phyloP scores from a whole-genome alignment of 2,797 vertebrate genomes.

The Chelmon rostratus region DNA sequence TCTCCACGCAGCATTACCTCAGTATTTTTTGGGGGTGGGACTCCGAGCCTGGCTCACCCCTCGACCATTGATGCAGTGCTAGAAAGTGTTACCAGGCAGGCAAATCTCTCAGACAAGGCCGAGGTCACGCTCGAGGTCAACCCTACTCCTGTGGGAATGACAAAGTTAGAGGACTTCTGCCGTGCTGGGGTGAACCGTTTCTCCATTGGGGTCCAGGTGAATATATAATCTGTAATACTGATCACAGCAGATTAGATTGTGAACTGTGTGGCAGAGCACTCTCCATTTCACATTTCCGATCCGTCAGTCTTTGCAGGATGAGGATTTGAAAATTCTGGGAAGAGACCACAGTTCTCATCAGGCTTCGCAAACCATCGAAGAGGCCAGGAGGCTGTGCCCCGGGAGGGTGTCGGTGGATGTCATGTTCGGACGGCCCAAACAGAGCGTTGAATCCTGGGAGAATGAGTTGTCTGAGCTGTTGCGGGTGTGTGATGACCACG shows the following conservation, averaged over 20 bases:
- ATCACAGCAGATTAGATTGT: neutral
- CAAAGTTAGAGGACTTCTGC: conserved; percentile 84
- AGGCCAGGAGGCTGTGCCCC: conserved; percentile 86
- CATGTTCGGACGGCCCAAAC: conserved; percentile 91
- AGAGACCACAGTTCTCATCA: conserved; percentile 89
- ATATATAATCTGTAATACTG: neutral
- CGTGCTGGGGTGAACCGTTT: conserved; percentile 91
- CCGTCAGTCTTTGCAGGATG: conserved; percentile 88
- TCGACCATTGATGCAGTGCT: conserved; percentile 86
- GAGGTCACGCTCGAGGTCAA: conserved; percentile 95
- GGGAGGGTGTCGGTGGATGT: conserved; percentile 92
- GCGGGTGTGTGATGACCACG: conserved; percentile 84
- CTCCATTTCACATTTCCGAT: neutral
- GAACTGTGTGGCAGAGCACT: neutral
- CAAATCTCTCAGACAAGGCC: conserved; percentile 72
- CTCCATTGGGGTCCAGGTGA: conserved; percentile 94
- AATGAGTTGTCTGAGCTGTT: conserved; percentile 84
- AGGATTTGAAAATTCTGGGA: conserved; percentile 88
- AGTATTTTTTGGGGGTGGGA: conserved; percentile 96
- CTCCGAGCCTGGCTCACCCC: conserved; percentile 92
- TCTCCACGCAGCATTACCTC: conserved; percentile 88
- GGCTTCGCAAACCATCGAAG: conserved; percentile 85
- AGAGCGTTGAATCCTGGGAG: conserved; percentile 87
- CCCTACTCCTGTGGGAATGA: conserved; percentile 84
- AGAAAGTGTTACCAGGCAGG: conserved; percentile 81